These are phyloP conservation scores for Ovis canadensis DNA, from an alignment of 2,113 vertebrate species.

Conservation along the genomic window DNA sequence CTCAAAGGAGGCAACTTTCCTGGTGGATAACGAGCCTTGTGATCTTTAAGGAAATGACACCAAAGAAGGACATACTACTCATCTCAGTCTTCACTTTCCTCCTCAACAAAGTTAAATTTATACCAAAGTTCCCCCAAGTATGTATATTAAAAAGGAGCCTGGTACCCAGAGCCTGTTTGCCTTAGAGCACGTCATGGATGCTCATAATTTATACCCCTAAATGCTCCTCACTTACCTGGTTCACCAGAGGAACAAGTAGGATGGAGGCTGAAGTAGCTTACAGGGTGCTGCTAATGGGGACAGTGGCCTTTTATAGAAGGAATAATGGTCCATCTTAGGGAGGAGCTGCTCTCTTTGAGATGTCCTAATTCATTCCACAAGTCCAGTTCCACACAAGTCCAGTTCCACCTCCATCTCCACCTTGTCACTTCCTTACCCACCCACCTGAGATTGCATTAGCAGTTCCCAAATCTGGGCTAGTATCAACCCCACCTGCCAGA, in stretches of 20 bases:
- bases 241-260: conserved; percentile 36
- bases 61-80: not conserved
- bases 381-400: conserved; percentile 68
- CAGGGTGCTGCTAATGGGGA: conserved; percentile 5
- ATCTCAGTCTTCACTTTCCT: not conserved
- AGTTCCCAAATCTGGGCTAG: conserved; percentile 46
- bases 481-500: conserved; percentile 47
- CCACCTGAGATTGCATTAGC: conserved; percentile 50
- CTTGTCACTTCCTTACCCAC: conserved; percentile 46
- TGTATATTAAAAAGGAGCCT: not conserved
- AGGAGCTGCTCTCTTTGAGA: conserved; percentile 68
- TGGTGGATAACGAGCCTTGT: not conserved
- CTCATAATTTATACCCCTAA: not conserved
- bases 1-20: not conserved
- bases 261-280: conserved; percentile 71
- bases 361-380: conserved; percentile 78
- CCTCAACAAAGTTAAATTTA: conserved; percentile 1
- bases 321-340: conserved; percentile 17
- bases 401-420: conserved; percentile 71
- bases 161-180: not conserved
- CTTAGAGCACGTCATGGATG: not conserved
- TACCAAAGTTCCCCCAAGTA: not conserved
- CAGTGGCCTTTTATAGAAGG: conserved; percentile 73
- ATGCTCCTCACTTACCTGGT: conserved; percentile 68
- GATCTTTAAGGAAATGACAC: not conserved